Base-by-base conservation (phyloP, 2,888 invertebrate species). In the Eumacrocentrus americanus region DNA sequence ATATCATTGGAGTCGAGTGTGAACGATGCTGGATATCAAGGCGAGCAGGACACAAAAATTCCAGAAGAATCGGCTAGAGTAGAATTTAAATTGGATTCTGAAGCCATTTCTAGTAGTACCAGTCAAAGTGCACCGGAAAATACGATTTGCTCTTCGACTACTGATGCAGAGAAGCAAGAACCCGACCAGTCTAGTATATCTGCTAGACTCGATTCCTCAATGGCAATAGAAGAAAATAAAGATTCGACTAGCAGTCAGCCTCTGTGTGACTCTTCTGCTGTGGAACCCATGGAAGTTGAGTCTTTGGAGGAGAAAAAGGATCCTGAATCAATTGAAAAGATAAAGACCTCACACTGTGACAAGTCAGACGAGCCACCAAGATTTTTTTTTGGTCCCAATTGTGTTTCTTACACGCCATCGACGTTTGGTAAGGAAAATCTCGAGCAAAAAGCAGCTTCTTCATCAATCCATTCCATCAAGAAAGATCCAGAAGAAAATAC, bases 321-420 rank as follows among this genome's bases (percentile, higher is more conserved):
- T 6, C 20, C 55, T 3, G 57, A 64, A 56, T 34, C 38, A 7
- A 22, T 22, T 16, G 37, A 46, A 5, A 56, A 58, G 0, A 55
- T 59, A 1, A 38, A 23, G 11, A 6, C 0, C n/a, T 14, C 25
- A 9, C 6, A 3, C 2, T 1, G 29, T 20, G 29, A 34, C 7
- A 23, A 34, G n/a, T 20, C 14, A 25, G 64, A 56, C 11, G 62
- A 76, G 1, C 72, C 78, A 0, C 80, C 80, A 1, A 71, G 76
- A 66, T 81, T 81, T 69, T 80, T 81, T 67, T 81, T 81, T 67
- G 81, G 81, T 3, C 81, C 80, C 0, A 81, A 81, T 62, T 81
- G 81, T 61, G 66, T 81, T 18, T 76, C 80, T 0, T 81, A 76
- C 12, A 70, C 72, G 1, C 65, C 75, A 0, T 62, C 7, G 67